Evolutionary conservation across 30 jellyfish, hydroid and myxozoan species (phyloP).

Genomic region (Catostylus mosaicus): DNA sequence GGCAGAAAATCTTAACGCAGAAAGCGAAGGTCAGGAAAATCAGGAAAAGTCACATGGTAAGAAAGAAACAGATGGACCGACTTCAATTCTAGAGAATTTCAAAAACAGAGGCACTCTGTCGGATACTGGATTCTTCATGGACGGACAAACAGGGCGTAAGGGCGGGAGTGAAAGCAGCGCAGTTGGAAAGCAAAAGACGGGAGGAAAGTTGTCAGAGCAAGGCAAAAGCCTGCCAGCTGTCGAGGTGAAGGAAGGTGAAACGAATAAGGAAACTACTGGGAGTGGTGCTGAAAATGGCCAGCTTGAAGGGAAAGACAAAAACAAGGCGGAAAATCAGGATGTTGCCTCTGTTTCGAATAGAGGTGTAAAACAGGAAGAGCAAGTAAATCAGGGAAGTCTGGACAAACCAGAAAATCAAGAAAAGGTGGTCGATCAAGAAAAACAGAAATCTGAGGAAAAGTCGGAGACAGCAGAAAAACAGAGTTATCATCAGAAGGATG

Average conservation of each 20-base stretch:
- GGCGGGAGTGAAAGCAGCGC: neutral
- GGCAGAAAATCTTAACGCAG: neutral
- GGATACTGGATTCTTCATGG: conserved; percentile 43
- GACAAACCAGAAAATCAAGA: neutral
- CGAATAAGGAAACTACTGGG: neutral
- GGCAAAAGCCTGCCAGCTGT: neutral
- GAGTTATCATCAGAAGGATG: neutral
- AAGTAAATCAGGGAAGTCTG: neutral
- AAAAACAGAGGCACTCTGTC: neutral
- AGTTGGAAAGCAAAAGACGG: neutral
- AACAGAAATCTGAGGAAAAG: neutral
- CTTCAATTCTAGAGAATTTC: conserved; percentile 41
- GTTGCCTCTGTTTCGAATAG: neutral
- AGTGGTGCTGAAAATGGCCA: neutral
- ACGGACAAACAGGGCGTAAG: neutral
- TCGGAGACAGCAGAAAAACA: neutral
- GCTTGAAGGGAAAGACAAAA: neutral
- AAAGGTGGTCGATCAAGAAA: neutral
- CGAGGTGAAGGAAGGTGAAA: neutral
- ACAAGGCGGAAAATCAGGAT: conserved; percentile 1
- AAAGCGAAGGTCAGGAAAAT: neutral
- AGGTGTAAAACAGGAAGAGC: conserved; percentile 2
- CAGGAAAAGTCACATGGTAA: neutral
- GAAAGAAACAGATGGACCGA: neutral
- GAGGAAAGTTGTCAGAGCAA: neutral